Conservation (phyloP, 2,797 vertebrate species). For the Rhadinocentrus ornatus region DNA sequence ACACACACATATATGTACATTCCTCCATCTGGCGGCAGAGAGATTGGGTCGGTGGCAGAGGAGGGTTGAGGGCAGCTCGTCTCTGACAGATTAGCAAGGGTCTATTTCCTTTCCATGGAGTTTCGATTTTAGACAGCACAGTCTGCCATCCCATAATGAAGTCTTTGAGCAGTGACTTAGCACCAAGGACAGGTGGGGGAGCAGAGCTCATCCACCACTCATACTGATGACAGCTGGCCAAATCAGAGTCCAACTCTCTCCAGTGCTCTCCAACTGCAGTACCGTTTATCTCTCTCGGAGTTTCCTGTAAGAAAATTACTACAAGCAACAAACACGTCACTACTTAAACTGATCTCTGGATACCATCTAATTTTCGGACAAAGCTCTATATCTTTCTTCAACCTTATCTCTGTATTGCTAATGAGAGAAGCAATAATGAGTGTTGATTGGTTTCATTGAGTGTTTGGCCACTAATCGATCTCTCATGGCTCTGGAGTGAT, state of each 20-base stretch:
- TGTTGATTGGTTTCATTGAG: constrained; percentile 33
- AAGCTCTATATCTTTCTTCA: not conserved
- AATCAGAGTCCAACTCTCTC: constrained; percentile 27
- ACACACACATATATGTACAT: constrained; percentile 3
- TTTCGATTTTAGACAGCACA: constrained; percentile 52
- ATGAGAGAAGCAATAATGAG: constrained; percentile 30
- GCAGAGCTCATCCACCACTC: constrained; percentile 26
- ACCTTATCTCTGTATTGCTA: constrained; percentile 1
- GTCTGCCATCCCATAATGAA: constrained; percentile 66
- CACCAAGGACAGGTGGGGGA: constrained; percentile 62
- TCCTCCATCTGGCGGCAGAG: constrained; percentile 39
- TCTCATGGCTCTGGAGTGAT: constrained; percentile 24
- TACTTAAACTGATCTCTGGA: not conserved
- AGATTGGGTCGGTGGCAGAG: constrained; percentile 41
- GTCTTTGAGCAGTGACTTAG: constrained; percentile 63
- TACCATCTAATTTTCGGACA: constrained; percentile 8
- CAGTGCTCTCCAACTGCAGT: not conserved
- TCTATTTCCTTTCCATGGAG: constrained; percentile 55
- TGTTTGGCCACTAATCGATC: constrained; percentile 47
- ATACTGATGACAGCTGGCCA: constrained; percentile 58
- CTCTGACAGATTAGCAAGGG: constrained; percentile 60
- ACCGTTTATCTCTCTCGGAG: not conserved
- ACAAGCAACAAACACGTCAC: not conserved
- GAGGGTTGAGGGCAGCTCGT: constrained; percentile 40
- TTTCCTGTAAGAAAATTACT: not conserved